These are phyloP conservation scores for Galeruca laticollis DNA, from an alignment of 2,888 invertebrate genomes.

Conservation along the genomic window DNA sequence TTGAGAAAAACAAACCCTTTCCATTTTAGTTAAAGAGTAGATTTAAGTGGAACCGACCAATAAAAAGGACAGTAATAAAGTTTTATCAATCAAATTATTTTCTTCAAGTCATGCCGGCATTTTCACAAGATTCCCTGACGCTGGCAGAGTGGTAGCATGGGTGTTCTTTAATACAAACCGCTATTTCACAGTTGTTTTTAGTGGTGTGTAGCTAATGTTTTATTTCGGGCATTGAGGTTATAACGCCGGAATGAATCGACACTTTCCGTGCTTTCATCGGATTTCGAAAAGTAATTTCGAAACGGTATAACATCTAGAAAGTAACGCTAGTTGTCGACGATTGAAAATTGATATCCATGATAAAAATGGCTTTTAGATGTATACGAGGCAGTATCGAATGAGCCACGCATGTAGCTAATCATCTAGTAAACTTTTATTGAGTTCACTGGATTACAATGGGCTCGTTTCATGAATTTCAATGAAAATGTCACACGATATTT, in stretches of 20 bases:
- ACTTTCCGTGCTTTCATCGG: constrained; percentile 31
- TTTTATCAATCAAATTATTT: constrained; percentile 62
- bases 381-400: not conserved
- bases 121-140: constrained; percentile 48
- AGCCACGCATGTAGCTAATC: too few species aligned
- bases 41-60: constrained; percentile 49
- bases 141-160: constrained; percentile 49
- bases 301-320: constrained; percentile 37
- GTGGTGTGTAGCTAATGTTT: constrained; percentile 54
- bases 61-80: constrained; percentile 55
- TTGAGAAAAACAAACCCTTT: constrained; percentile 48
- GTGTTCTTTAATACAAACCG: constrained; percentile 54
- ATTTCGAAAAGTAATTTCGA: constrained; percentile 34
- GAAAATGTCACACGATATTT: too few species aligned
- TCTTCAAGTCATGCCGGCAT: constrained; percentile 58
- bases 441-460: not conserved
- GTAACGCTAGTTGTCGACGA: constrained; percentile 29
- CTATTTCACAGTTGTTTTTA: constrained; percentile 59
- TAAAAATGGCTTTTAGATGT: constrained; percentile 22
- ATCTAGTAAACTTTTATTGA: not conserved
- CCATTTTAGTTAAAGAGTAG: constrained; percentile 48
- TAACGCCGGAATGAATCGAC: constrained; percentile 43
- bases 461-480: too few species aligned
- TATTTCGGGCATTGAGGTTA: constrained; percentile 47
- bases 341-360: constrained; percentile 36